Percentiles rank a stretch among this genome's conserved stretches.
phyloP scores from a whole-genome alignment of 1,140 invertebrate species.

The Bactericera cockerelli region DNA sequence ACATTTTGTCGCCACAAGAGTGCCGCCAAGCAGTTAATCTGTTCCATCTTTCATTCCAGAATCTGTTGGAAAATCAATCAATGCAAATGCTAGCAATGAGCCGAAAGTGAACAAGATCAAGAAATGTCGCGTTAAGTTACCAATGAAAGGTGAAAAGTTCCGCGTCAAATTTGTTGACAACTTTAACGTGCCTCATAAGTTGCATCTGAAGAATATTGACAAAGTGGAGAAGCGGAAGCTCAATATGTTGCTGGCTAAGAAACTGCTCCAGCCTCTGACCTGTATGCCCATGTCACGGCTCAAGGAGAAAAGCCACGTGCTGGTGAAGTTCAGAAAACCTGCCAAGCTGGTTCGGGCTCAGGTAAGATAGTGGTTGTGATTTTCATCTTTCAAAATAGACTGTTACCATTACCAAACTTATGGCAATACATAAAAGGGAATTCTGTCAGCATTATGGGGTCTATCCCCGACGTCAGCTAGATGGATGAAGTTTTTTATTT shows the following conservation, averaged over 20 bases:
- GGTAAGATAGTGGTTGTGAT: background rate
- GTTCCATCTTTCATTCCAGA: too few relatives aligned
- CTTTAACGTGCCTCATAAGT: background rate
- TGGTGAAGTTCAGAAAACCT: background rate
- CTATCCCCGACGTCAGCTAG: too few relatives aligned
- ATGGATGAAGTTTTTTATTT: too few relatives aligned
- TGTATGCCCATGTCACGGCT: background rate
- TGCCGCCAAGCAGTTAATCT: too few relatives aligned
- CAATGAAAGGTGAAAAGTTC: background rate
- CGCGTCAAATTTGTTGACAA: background rate
- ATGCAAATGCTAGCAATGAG: too few relatives aligned
- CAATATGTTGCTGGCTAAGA: background rate
- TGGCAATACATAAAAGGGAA: too few relatives aligned
- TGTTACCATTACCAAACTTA: too few relatives aligned
- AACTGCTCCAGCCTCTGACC: background rate
- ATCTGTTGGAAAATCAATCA: too few relatives aligned
- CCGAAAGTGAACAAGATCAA: background rate
- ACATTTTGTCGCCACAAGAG: too few relatives aligned
- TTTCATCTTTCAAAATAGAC: too few relatives aligned
- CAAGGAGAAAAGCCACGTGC: background rate
- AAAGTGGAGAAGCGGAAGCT: background rate
- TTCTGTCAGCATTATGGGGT: too few relatives aligned
- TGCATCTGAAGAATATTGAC: background rate
- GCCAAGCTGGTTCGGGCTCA: constrained; percentile 3
- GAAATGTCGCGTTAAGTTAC: background rate